Conservation (phyloP, 2,113 vertebrate genomes). For the Chrysochloris asiatica region DNA sequence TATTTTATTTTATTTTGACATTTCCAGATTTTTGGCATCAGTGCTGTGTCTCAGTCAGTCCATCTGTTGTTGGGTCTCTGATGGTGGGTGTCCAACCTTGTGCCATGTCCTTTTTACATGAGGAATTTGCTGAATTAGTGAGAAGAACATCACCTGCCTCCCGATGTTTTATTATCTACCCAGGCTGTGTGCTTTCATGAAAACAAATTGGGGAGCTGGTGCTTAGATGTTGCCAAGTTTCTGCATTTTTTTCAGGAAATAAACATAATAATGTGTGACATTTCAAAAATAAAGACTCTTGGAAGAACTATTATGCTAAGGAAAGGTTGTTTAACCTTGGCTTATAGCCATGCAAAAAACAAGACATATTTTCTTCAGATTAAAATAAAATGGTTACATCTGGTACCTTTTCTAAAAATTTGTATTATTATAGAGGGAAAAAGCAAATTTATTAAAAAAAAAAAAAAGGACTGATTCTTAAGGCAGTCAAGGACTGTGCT, state of each 20-base stretch:
- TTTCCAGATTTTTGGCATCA: constrained; percentile 74
- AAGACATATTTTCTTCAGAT: not conserved
- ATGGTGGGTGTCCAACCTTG: constrained; percentile 66
- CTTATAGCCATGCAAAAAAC: not conserved
- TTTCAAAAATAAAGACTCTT: constrained; percentile 55
- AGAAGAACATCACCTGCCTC: constrained; percentile 34
- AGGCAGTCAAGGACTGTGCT: not conserved
- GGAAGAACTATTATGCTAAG: constrained; percentile 12
- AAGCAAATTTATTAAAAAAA: not conserved
- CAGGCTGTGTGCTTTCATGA: constrained; percentile 32
- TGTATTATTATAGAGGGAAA: not conserved
- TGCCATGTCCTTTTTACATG: constrained; percentile 62
- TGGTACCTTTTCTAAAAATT: not conserved
- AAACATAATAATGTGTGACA: constrained; percentile 24
- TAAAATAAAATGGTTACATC: not conserved
- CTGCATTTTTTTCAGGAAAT: constrained; percentile 30
- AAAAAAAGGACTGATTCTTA: not conserved
- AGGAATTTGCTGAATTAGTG: constrained; percentile 6
- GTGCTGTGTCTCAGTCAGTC: constrained; percentile 51
- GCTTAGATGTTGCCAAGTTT: constrained; percentile 28
- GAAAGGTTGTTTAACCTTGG: not conserved
- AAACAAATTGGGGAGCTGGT: constrained; percentile 49
- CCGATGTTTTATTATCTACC: not conserved
- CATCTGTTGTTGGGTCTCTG: constrained; percentile 78
- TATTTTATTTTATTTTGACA: constrained; percentile 73